A percentile compares a stretch with the other conserved stretches of the same genome.
Conservation (phyloP, 1,140 invertebrate species). For the Eurosta solidaginis region DNA sequence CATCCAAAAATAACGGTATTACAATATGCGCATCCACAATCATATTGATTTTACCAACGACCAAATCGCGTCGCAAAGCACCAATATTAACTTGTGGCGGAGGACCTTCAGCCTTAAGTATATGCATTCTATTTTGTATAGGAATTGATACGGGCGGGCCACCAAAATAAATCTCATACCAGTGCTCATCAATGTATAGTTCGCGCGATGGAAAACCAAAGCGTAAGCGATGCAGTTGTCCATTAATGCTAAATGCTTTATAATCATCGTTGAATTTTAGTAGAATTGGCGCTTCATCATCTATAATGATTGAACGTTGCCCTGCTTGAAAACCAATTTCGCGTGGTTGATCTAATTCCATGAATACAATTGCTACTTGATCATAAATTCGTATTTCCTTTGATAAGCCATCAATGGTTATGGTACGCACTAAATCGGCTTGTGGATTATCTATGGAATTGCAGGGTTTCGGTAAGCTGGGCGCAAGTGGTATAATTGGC, state of each 20-base stretch:
- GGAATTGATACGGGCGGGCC: constrained; percentile 84
- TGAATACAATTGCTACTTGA: constrained; percentile 80
- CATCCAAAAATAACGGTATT: constrained; percentile 83
- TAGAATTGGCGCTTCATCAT: constrained; percentile 71
- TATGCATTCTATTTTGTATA: constrained; percentile 75
- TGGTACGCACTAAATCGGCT: constrained; percentile 65
- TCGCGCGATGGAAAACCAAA: constrained; percentile 92
- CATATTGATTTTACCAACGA: constrained; percentile 81
- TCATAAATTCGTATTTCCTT: constrained; percentile 87
- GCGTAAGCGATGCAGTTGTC: constrained; percentile 75
- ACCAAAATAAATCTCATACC: constrained; percentile 90
- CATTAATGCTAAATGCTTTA: constrained; percentile 72
- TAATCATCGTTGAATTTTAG: constrained; percentile 75
- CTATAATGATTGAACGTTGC: constrained; percentile 68
- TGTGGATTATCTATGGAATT: constrained; percentile 57
- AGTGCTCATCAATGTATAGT: constrained; percentile 83
- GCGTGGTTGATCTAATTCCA: constrained; percentile 81
- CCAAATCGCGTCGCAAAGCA: constrained; percentile 71
- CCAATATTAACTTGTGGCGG: constrained; percentile 85
- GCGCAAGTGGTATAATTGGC: constrained; percentile 39
- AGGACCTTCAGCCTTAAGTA: constrained; percentile 82
- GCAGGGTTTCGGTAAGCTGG: constrained; percentile 46
- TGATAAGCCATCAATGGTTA: constrained; percentile 80
- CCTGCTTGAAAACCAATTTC: constrained; percentile 84
- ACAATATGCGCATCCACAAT: constrained; percentile 79